Evolutionary conservation across 2,888 invertebrate species (phyloP).

Genomic region (Apotomis capreana): DNA sequence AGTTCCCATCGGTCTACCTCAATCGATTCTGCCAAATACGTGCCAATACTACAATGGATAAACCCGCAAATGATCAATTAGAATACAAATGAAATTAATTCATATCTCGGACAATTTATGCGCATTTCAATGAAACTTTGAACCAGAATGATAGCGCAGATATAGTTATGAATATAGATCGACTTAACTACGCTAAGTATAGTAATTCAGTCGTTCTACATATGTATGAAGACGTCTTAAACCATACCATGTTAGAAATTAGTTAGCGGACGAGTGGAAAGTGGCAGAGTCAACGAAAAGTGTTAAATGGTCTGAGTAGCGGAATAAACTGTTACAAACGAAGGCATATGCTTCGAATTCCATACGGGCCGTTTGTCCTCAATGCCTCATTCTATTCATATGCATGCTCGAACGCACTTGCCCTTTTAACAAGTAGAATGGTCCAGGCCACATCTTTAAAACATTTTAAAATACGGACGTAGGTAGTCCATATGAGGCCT

Average conservation of each 20-base stretch:
- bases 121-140: constrained; percentile 4
- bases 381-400: constrained; percentile 26
- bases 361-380: constrained; percentile 27
- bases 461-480: background rate
- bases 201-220: constrained; percentile 10
- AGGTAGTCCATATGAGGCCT: no score
- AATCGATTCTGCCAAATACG: background rate
- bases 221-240: constrained; percentile 28
- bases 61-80: constrained; percentile 8
- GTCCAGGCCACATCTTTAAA: background rate
- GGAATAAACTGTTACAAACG: constrained; percentile 42
- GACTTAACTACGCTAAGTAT: background rate
- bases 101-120: background rate
- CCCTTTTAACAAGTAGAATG: constrained; percentile 14
- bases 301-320: constrained; percentile 40
- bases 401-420: constrained; percentile 1
- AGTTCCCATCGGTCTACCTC: background rate
- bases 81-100: constrained; percentile 5
- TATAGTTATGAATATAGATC: background rate
- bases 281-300: constrained; percentile 33
- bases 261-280: constrained; percentile 33
- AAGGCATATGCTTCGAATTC: constrained; percentile 18
- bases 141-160: background rate
- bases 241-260: constrained; percentile 25
- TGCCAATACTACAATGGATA: background rate